phyloP scores from a whole-genome alignment of 2,888 invertebrate species.

The Trichogramma dendrolimi region DNA sequence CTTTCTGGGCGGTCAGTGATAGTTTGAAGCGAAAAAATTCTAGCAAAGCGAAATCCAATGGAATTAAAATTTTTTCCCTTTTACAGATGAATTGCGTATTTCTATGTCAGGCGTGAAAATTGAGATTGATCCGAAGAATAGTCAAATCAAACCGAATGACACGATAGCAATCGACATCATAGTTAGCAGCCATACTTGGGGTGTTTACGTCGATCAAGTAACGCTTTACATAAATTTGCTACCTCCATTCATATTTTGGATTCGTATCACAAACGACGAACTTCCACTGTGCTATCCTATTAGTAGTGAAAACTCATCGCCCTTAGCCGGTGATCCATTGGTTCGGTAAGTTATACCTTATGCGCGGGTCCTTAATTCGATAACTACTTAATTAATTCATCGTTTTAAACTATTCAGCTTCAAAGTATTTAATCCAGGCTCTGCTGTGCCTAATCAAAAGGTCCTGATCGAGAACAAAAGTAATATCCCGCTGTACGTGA shows the following conservation, averaged over 20 bases:
- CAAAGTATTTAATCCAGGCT: constrained; percentile 1
- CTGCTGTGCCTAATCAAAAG: constrained; percentile 25
- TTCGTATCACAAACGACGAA: constrained; percentile 48
- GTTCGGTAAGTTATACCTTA: no score
- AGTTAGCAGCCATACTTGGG: constrained; percentile 54
- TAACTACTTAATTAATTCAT: no score
- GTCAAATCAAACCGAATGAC: constrained; percentile 37
- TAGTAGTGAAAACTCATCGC: constrained; percentile 36
- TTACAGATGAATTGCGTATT: constrained; percentile 35
- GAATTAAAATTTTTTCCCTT: not conserved
- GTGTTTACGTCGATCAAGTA: constrained; percentile 52
- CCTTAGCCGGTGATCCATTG: no score
- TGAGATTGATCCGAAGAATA: constrained; percentile 36
- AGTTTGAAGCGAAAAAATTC: not conserved
- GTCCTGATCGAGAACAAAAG: constrained; percentile 42
- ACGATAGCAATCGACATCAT: constrained; percentile 43
- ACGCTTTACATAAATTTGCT: constrained; percentile 47
- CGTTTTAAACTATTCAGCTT: constrained; percentile 13
- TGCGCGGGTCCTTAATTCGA: no score
- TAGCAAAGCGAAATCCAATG: constrained; percentile 17
- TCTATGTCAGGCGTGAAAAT: constrained; percentile 46
- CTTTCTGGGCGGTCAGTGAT: constrained; percentile 26
- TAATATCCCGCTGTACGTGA: constrained; percentile 37
- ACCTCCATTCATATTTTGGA: constrained; percentile 44
- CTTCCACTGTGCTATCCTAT: constrained; percentile 50